These are phyloP conservation scores for Cephus pygmeus DNA, from an alignment of 2,888 invertebrate genomes.

Conservation along the genomic window DNA sequence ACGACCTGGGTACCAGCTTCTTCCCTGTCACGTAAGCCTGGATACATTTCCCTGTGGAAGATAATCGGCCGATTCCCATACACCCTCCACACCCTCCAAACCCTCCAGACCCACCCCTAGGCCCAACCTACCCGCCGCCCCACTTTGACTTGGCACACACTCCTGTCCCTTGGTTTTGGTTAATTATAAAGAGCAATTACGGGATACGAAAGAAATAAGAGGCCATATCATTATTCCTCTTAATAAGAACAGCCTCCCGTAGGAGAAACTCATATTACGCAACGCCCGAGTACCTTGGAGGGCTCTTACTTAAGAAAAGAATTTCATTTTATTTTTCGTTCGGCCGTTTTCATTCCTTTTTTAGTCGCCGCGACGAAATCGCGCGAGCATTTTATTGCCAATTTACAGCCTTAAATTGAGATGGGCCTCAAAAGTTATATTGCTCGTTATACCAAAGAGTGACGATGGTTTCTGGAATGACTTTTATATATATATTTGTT, in stretches of 20 bases:
- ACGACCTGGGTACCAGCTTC: neutral
- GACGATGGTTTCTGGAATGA: neutral
- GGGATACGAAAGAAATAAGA: neutral
- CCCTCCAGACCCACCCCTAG: too few species aligned
- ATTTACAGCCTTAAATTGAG: constrained; percentile 1
- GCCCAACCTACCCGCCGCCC: neutral
- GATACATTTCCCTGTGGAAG: neutral
- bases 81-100: neutral
- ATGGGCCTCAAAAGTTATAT: constrained; percentile 1
- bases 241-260: neutral
- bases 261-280: constrained; percentile 6
- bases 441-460: neutral
- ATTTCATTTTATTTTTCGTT: constrained; percentile 5
- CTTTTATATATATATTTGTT: neutral
- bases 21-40: neutral
- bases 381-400: constrained; percentile 5
- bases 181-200: constrained; percentile 3
- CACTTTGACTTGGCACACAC: neutral
- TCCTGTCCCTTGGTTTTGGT: neutral
- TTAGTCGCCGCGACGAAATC: neutral
- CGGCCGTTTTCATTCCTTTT: neutral
- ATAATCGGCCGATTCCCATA: neutral
- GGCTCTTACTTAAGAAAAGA: neutral
- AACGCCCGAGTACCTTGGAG: neutral
- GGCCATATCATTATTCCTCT: constrained; percentile 3